Evolutionary conservation across 1,140 invertebrate genomes (phyloP), one percentile per base, ranked within the genome.

Genomic region (Drosophila fuyamai): DNA sequence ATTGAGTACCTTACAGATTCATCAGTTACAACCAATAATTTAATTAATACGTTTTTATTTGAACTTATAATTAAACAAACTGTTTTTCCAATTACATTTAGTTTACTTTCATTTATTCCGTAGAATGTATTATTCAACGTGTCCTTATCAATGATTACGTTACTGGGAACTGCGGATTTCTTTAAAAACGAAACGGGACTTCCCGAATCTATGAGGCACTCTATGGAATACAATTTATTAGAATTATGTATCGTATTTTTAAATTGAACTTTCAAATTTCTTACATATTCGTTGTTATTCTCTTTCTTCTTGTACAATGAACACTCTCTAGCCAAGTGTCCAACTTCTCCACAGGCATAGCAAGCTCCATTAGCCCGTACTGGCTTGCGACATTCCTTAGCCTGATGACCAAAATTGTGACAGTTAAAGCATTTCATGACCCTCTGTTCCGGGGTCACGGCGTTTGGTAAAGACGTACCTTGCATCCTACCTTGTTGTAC

Each of bases 291-390:
- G 41, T 43, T 43, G 14, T 14, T 5, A 43, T 7, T 2, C 16
- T 43, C n/a, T 43, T n/a, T 43, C 41, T 16, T 43, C 41, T 43
- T 43, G 41, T 43, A 43, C 41, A 43, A n/a, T n/a, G n/a, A n/a
- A n/a, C n/a, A n/a, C 41, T 16, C 41, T 14, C 14, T 43, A 43
- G n/a, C 41, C 41, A 43, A 43, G 14, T 43, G 41, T 43, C 41
- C 6, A 43, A 16, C n/a, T 16, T 43, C 14, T 43, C 41, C 41
- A 43, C 14, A 43, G 41, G n/a, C 41, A 14, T 41, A 41, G 40
- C 40, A 41, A 41, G 40, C 40, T 41, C 5, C 5, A 41, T n/a
- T 7, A 5, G 29, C 41, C 7, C 41, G 41, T 43, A 43, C 41
- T 9, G 8, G 14, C n/a, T 43, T 43, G 41, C 41, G 14, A 14